These are phyloP conservation scores for Plagodis dolabraria DNA, from an alignment of 2,888 invertebrate genomes.

Conservation along the genomic window DNA sequence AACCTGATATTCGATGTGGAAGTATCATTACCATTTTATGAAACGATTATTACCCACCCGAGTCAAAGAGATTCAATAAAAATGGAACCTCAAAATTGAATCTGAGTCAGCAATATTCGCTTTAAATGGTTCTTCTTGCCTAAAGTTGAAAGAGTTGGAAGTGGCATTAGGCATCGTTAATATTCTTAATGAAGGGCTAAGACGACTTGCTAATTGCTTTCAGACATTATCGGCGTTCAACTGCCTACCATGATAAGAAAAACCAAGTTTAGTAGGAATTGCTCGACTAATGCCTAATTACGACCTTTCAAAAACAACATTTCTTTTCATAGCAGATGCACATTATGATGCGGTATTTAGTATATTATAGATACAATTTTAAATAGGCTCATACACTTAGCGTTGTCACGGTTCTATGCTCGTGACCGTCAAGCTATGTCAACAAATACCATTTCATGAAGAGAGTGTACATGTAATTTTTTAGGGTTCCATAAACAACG, in stretches of 20 bases:
- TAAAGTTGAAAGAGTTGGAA: slow-evolving; percentile 10
- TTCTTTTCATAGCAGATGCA: not conserved
- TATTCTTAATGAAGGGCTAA: slow-evolving; percentile 31
- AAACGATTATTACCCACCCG: slow-evolving; percentile 39
- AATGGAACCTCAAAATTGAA: slow-evolving; percentile 26
- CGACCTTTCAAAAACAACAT: slow-evolving; percentile 5
- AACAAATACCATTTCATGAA: no score
- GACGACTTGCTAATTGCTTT: slow-evolving; percentile 35
- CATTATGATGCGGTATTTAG: no score
- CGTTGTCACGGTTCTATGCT: no score
- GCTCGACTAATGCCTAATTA: slow-evolving; percentile 24
- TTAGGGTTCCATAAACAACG: no score
- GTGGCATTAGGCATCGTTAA: slow-evolving; percentile 22
- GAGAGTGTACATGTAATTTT: no score
- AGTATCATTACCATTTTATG: slow-evolving; percentile 39
- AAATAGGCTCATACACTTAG: no score
- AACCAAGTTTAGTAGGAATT: slow-evolving; percentile 24
- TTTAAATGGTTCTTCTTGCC: slow-evolving; percentile 17
- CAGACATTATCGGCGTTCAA: slow-evolving; percentile 34
- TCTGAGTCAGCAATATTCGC: slow-evolving; percentile 30
- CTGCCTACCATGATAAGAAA: slow-evolving; percentile 34
- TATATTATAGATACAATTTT: no score
- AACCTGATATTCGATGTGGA: slow-evolving; percentile 29
- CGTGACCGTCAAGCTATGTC: no score
- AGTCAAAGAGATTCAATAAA: slow-evolving; percentile 34